Conservation (phyloP, 2,888 invertebrate species). For the Clitarchus hookeri region DNA sequence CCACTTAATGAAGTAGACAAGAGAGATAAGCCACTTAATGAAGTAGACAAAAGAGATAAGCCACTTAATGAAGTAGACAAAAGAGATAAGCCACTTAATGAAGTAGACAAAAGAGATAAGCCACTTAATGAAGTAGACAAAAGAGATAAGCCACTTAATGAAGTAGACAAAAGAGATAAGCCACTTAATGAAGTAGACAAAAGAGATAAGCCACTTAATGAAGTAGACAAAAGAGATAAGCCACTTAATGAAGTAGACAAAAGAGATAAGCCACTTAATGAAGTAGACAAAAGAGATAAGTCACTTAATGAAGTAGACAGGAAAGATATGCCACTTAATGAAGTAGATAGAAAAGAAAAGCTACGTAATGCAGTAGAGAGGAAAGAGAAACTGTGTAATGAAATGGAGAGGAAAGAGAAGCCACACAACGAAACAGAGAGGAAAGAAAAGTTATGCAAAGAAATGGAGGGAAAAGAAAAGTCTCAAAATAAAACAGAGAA, state of each 20-base stretch:
- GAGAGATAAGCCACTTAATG: neutral
- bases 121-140: neutral
- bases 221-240: neutral
- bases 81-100: too few species aligned
- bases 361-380: too few species aligned
- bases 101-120: too few species aligned
- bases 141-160: neutral
- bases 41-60: neutral
- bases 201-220: neutral
- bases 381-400: too few species aligned
- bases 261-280: neutral
- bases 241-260: neutral
- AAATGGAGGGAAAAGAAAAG: conserved; percentile 6
- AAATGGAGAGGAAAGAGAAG: too few species aligned
- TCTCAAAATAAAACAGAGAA: too few species aligned
- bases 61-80: too few species aligned
- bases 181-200: neutral
- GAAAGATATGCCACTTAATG: too few species aligned
- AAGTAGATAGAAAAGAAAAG: too few species aligned
- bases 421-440: too few species aligned
- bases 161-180: neutral
- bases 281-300: too few species aligned
- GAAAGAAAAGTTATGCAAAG: neutral
- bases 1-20: neutral
- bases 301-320: too few species aligned